Evolutionary conservation across 2,888 invertebrate genomes (phyloP).

Genomic region (Escarpia spicata): DNA sequence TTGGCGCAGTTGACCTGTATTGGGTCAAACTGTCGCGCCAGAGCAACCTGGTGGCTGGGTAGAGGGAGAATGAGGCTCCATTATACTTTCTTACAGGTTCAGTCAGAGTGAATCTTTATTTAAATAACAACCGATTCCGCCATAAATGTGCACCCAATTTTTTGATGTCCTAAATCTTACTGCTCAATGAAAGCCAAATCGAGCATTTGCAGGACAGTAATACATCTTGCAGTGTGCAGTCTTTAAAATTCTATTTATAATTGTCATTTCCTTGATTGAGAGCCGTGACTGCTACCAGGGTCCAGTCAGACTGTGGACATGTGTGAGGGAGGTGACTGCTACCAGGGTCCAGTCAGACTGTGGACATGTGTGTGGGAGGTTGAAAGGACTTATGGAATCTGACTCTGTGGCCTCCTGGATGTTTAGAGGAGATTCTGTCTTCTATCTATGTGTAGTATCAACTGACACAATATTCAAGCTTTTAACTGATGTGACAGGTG

Average conservation of each 20-base stretch:
- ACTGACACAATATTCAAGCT: neutral
- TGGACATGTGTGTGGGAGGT: neutral
- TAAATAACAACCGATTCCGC: neutral
- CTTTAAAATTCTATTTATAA: neutral
- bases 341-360: neutral
- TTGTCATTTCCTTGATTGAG: neutral
- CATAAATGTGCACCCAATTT: neutral
- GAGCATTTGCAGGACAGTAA: neutral
- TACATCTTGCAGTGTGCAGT: neutral
- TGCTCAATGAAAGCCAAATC: neutral
- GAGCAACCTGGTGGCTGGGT: neutral
- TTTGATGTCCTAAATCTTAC: neutral
- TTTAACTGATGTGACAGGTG: neutral
- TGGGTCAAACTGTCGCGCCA: neutral
- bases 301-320: conserved; percentile 9
- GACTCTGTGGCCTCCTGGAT: neutral
- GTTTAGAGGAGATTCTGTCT: neutral
- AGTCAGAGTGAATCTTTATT: neutral
- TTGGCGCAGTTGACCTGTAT: neutral
- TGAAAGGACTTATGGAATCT: neutral
- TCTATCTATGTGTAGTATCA: neutral
- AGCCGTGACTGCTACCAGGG: neutral
- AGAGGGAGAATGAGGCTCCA: neutral
- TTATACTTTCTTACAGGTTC: neutral
- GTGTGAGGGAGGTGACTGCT: neutral